Base-by-base conservation (phyloP, 2,888 invertebrate species). In the Therioaphis trifolii region DNA sequence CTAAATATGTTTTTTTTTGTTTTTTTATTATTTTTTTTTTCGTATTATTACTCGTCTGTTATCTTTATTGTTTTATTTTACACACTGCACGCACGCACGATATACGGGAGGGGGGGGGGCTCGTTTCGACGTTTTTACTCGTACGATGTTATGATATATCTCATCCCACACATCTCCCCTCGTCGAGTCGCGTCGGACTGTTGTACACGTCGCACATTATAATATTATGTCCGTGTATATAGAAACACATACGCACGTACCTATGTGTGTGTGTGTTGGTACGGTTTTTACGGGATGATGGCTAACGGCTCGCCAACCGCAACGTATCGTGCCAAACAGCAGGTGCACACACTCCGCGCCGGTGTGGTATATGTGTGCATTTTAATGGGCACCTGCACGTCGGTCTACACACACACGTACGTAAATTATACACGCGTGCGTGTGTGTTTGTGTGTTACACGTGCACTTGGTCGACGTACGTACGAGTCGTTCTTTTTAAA, bases 281-380 rank as follows among this genome's bases (percentile, higher is more conserved):
- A 35, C 35, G 35, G 35, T 55, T 21, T 1, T 55, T 21, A 7
- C 46, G 46, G 40, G 2, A 7, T 35, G n/a, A n/a, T n/a, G n/a
- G n/a, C n/a, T 46, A 18, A 46, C 58, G 63, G 46, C 43, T 27
- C 40, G 55, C 7, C 21, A 68, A 78, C 78, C 78, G 24, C 78
- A 68, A 68, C 21, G 52, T 78, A 27, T 78, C 78, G 78, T 78
- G 78, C 78, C 49, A 68, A 78, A 68, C 68, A 24, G 78, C 78
- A 78, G 78, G 78, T 78, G 66, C 46, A 15, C 58, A 27, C 15
- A 24, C 18, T n/a, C 58, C 43, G 35, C 1, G n/a, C 29, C 63
- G 35, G 76, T 43, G 27, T 7, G 3, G 35, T 29, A 29, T 49
- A 27, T 18, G n/a, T 5, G 72, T 7, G 35, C 52, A 11, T 52